Evolutionary conservation across 2,113 vertebrate species (phyloP), one percentile per base, ranked within the genome.

Genomic region (Lepus americanus): DNA sequence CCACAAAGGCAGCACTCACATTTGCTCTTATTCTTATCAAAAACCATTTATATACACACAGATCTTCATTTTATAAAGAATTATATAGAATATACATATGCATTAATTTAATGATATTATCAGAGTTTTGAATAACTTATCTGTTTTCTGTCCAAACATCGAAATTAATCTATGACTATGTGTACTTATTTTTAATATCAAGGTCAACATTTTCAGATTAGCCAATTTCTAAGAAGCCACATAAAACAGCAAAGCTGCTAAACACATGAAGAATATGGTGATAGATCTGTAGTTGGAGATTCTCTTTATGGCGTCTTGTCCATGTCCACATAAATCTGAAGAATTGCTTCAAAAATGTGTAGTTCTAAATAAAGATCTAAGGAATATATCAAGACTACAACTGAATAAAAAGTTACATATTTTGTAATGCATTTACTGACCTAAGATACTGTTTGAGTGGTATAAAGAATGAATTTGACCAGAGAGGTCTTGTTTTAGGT

Each of bases 351-450:
- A 78, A 74, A 92, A 77, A n/a, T 63, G 89, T 2, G 16, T 89
- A 6, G 17, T 3, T 82, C 63, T 79, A 87, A 74, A 74, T 77
- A 88, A 25, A 84, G 33, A 82, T 29, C 2, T 27, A 53, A 83
- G 61, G 39, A 33, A 3, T 51, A 87, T 53, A 70, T 44, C n/a
- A 16, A 63, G 63, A 83, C 3, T 29, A n/a, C 1, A 49, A 6
- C 59, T 72, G 19, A 23, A 44, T 31, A 82, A 91, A 95, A 82
- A 87, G 33, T 64, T 39, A 87, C 36, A 67, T 76, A 79, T 49
- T n/a, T 82, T 82, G 70, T 82, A 89, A 63, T 79, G 6, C 29
- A 87, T 64, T 87, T 87, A 59, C 69, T 77, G 31, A 83, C 61
- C 63, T 64, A n/a, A 74, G 23, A 92, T 29, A 9, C 55, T 92